A percentile compares a stretch with the other conserved stretches of the same genome.
phyloP scores from a whole-genome alignment of 2,797 vertebrate species.

The Crenuchus spilurus region DNA sequence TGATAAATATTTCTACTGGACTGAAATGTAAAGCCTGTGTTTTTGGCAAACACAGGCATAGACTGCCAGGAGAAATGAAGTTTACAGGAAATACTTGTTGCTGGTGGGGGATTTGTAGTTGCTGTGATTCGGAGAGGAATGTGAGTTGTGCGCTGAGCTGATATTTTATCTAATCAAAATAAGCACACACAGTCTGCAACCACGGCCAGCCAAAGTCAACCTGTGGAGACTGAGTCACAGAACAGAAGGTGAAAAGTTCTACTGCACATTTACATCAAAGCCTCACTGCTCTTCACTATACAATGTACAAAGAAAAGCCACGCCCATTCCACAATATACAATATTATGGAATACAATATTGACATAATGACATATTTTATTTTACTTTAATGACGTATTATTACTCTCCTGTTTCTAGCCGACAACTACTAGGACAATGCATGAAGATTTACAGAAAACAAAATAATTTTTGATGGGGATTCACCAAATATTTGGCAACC shows the following conservation, averaged over 20 bases:
- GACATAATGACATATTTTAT: too few species aligned
- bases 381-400: too few species aligned
- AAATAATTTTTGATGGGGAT: too few species aligned
- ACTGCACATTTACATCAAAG: not conserved
- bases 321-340: too few species aligned
- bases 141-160: constrained; percentile 56
- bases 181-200: constrained; percentile 47
- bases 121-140: constrained; percentile 53
- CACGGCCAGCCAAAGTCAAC: constrained; percentile 60
- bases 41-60: constrained; percentile 8
- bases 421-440: too few species aligned
- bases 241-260: constrained; percentile 7
- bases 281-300: not conserved
- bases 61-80: constrained; percentile 24
- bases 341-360: too few species aligned
- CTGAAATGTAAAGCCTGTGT: not conserved
- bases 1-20: constrained; percentile 9
- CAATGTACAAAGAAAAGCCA: not conserved
- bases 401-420: too few species aligned
- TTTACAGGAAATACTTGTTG: constrained; percentile 55
- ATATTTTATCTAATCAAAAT: constrained; percentile 69
- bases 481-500: too few species aligned
- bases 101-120: constrained; percentile 35
- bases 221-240: constrained; percentile 33
- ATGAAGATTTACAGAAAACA: too few species aligned